Conservation (phyloP, 1,140 invertebrate species). For the Brachionus plicatilis region DNA sequence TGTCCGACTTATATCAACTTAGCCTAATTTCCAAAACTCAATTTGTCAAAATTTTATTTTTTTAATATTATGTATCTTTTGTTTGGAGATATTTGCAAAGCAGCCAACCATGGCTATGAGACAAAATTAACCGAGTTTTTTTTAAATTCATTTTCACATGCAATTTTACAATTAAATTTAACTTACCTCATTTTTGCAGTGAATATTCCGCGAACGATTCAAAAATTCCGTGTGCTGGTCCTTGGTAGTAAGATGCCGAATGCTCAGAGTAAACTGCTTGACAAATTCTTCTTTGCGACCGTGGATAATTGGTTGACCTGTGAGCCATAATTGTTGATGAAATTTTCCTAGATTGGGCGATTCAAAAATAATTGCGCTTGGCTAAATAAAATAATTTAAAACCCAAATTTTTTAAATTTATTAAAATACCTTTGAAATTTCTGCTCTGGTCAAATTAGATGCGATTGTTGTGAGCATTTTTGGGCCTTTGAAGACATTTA, state of each 20-base stretch:
- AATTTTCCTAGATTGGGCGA: constrained; percentile 78
- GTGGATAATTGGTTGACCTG: constrained; percentile 62
- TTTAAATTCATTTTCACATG: neutral
- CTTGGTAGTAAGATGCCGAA: neutral
- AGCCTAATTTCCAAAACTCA: neutral
- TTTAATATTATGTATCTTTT: neutral
- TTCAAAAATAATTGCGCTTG: constrained; percentile 68
- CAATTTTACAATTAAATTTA: neutral
- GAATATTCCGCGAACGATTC: neutral
- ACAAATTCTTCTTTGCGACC: constrained; percentile 17
- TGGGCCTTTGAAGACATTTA: neutral
- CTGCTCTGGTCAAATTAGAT: neutral
- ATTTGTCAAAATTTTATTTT: neutral
- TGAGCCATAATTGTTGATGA: constrained; percentile 85
- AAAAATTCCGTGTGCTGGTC: constrained; percentile 10
- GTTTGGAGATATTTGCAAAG: neutral
- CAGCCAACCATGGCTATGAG: constrained; percentile 13
- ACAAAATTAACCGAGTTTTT: constrained; percentile 5
- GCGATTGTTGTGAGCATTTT: neutral
- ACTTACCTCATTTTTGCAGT: constrained; percentile 39
- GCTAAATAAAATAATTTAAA: constrained; percentile 61
- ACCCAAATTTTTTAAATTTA: neutral
- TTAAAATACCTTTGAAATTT: neutral
- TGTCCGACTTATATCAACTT: constrained; percentile 29
- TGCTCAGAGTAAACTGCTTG: neutral